Percentiles rank a stretch among this genome's conserved stretches.
phyloP scores from a whole-genome alignment of 1,140 invertebrate genomes.

The Gryllus bimaculatus region DNA sequence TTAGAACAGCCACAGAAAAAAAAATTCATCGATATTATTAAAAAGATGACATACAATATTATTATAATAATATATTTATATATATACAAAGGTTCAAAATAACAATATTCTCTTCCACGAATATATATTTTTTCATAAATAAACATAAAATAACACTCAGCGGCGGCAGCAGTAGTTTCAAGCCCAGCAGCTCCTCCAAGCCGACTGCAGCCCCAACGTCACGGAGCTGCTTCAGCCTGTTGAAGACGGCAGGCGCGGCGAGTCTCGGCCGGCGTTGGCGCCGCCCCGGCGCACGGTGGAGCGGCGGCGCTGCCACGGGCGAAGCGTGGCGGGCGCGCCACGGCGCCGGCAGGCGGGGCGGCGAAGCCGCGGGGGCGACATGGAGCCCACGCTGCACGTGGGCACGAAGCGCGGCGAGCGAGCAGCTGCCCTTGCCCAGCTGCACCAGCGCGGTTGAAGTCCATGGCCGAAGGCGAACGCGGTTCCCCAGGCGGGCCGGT shows the following conservation, averaged over 20 bases:
- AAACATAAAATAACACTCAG: background rate
- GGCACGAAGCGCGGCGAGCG: conserved; percentile 17
- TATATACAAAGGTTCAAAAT: conserved; percentile 2
- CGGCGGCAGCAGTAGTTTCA: conserved; percentile 24
- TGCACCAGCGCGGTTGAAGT: conserved; percentile 33
- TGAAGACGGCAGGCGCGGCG: conserved; percentile 54
- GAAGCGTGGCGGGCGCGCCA: background rate
- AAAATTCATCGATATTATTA: background rate
- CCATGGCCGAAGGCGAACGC: conserved; percentile 35
- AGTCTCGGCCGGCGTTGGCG: conserved; percentile 37
- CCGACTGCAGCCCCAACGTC: conserved; percentile 29
- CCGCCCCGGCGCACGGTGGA: conserved; percentile 35
- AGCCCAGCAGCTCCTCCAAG: conserved; percentile 49
- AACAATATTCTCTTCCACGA: background rate
- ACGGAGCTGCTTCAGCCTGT: conserved; percentile 47
- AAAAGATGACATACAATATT: background rate
- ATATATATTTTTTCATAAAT: conserved; percentile 6
- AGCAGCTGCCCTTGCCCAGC: conserved; percentile 23
- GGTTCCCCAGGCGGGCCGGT: conserved; percentile 24
- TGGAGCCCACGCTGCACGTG: background rate
- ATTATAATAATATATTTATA: background rate
- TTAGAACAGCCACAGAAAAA: background rate
- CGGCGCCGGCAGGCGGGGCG: no score
- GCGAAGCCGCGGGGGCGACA: background rate
- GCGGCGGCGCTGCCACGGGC: conserved; percentile 27